Conservation (phyloP, 2,113 vertebrate genomes). For the Ondatra zibethicus region DNA sequence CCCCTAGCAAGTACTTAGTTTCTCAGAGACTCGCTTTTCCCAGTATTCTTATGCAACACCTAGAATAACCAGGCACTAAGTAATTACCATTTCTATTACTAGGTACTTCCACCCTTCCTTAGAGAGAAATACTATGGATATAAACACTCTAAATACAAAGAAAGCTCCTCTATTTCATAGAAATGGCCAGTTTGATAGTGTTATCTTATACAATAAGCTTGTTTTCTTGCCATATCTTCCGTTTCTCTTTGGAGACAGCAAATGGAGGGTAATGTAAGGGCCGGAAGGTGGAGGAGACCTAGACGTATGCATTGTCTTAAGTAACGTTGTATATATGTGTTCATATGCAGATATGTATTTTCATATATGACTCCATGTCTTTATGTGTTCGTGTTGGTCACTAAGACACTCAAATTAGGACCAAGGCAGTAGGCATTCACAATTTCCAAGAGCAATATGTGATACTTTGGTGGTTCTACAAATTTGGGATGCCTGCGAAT, state of each 20-base stretch:
- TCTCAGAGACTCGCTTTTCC: not conserved
- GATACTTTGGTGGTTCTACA: not conserved
- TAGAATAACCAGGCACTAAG: not conserved
- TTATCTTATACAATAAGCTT: not conserved
- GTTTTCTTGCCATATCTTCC: not conserved
- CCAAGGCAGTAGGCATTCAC: not conserved
- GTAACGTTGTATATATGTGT: not conserved
- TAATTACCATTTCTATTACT: not conserved
- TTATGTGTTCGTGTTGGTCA: not conserved
- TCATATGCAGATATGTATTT: not conserved
- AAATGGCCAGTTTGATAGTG: not conserved
- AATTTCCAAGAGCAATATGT: constrained; percentile 2
- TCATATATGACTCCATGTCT: too few relatives aligned
- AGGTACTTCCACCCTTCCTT: not conserved
- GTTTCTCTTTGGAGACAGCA: not conserved
- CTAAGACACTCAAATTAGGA: not conserved
- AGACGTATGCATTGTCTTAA: not conserved
- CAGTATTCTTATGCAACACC: not conserved
- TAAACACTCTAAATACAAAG: not conserved
- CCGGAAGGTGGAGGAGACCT: not conserved
- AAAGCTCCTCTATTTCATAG: not conserved
- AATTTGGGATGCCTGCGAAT: not conserved
- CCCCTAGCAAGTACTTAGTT: not conserved
- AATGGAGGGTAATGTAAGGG: not conserved
- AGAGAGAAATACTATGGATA: not conserved